Conservation (phyloP, 2,113 vertebrate genomes). For the Mirza zaza region DNA sequence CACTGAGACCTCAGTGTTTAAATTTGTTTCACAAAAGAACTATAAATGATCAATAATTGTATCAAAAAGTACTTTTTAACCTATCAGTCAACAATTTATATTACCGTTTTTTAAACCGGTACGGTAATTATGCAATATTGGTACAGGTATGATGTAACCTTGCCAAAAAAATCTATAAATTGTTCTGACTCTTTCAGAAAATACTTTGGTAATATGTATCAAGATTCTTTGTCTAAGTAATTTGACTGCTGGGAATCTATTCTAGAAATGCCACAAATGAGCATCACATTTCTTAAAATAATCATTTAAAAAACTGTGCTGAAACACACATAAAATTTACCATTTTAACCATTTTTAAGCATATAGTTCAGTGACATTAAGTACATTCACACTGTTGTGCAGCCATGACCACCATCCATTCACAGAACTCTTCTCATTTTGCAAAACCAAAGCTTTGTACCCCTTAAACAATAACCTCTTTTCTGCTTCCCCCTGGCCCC, state of each 20-base stretch:
- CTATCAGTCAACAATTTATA: background rate
- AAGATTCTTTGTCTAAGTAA: background rate
- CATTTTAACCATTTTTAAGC: background rate
- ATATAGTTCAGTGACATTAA: background rate
- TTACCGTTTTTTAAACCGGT: background rate
- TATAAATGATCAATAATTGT: background rate
- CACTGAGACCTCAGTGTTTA: background rate
- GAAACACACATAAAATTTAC: background rate
- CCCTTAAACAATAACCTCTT: background rate
- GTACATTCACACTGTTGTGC: rapidly evolving
- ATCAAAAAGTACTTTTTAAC: background rate
- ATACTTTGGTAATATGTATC: background rate
- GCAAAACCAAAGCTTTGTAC: background rate
- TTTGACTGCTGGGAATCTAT: background rate
- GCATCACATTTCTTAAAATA: background rate
- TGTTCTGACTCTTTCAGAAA: background rate
- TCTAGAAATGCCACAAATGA: background rate
- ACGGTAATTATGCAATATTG: background rate
- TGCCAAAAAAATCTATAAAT: background rate
- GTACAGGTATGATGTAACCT: background rate
- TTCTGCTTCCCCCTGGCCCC: too few relatives aligned
- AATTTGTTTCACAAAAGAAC: background rate
- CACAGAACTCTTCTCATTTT: background rate
- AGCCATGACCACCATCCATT: rapidly evolving
- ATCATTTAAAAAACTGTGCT: background rate